Conservation (phyloP, 2,888 invertebrate species). For the Oscheius sp. region DNA sequence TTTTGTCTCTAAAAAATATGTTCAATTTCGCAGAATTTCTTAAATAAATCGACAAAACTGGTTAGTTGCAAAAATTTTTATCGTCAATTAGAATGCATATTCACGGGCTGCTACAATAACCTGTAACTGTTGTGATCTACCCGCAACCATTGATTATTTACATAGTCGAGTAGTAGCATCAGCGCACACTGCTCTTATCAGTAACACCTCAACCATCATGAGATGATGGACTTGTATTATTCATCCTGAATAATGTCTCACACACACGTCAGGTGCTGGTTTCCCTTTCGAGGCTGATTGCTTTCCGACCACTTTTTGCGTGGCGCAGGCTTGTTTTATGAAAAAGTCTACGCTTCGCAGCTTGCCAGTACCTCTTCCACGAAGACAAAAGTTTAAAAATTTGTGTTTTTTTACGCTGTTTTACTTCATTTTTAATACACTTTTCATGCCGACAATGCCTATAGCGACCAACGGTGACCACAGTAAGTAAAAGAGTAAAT, state of each 20-base stretch:
- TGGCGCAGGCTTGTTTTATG: conserved; percentile 24
- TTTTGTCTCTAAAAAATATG: too few species aligned
- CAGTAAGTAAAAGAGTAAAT: conserved; percentile 21
- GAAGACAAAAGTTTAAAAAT: neutral
- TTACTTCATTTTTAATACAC: neutral
- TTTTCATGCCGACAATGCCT: neutral
- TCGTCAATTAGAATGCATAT: too few species aligned
- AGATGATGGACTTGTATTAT: too few species aligned
- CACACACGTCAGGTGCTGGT: conserved; percentile 14
- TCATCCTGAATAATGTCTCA: conserved; percentile 19
- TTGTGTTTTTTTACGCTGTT: neutral
- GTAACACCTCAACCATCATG: neutral
- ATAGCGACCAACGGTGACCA: conserved; percentile 4
- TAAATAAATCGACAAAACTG: too few species aligned
- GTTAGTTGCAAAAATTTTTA: too few species aligned
- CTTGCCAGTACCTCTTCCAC: neutral
- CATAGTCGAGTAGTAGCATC: neutral
- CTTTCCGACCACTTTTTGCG: conserved; percentile 22
- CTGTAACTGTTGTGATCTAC: conserved; percentile 1
- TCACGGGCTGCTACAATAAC: too few species aligned
- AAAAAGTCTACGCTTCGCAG: conserved; percentile 13
- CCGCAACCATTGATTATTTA: conserved; percentile 7
- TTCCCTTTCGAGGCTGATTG: conserved; percentile 26
- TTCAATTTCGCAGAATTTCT: too few species aligned
- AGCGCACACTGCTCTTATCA: conserved; percentile 14